Evolutionary conservation across 92 coral and sea anemone species (phyloP).

Genomic region (Pocillopora grandis): DNA sequence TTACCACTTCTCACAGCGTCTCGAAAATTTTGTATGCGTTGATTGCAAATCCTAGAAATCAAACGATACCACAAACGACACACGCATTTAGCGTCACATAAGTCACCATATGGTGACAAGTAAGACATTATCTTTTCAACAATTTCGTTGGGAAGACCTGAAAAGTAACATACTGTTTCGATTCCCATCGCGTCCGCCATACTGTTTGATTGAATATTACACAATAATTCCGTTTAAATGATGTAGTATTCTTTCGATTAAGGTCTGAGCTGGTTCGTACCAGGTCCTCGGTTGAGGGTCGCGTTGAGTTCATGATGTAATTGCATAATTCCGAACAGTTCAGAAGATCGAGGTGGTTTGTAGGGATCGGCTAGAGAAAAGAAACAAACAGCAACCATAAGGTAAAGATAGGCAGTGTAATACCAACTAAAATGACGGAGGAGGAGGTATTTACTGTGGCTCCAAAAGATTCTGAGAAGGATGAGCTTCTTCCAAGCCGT

Average conservation of each 20-base stretch:
- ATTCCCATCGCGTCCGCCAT: constrained; percentile 63
- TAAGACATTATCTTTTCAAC: constrained; percentile 80
- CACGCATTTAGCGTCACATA: constrained; percentile 75
- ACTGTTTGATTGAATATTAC: neutral
- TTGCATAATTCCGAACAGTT: no score
- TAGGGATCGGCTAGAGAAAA: no score
- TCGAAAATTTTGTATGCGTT: constrained; percentile 62
- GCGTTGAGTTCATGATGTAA: neutral
- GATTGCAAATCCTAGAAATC: constrained; percentile 66
- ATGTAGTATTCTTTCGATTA: neutral
- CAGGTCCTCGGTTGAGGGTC: neutral
- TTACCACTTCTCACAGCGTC: constrained; percentile 79
- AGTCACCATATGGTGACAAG: constrained; percentile 81
- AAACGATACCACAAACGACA: constrained; percentile 88
- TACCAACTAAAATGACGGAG: neutral
- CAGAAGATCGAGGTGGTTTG: no score
- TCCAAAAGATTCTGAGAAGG: neutral
- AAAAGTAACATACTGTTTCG: constrained; percentile 42
- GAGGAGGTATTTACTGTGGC: neutral
- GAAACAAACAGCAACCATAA: no score
- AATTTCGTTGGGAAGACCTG: constrained; percentile 79
- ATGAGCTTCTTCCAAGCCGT: constrained; percentile 29
- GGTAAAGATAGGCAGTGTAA: neutral
- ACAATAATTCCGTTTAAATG: neutral
- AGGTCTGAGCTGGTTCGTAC: neutral